These are phyloP conservation scores for Ectobius pallidus DNA, from an alignment of 2,888 invertebrate genomes.

Conservation along the genomic window DNA sequence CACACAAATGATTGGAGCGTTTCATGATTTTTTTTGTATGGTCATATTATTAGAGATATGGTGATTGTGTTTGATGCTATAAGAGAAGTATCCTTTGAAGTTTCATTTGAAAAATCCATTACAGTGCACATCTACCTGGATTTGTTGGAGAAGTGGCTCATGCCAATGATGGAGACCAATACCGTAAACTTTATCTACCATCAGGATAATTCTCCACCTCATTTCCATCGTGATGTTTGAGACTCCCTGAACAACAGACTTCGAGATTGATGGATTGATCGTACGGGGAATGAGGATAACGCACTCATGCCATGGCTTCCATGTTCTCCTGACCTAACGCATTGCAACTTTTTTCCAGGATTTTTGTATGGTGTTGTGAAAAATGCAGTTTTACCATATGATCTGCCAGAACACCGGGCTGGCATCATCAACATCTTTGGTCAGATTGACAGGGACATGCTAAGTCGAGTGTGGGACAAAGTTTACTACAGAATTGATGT, in stretches of 20 bases:
- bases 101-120: too few relatives aligned
- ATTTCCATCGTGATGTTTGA: background rate
- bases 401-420: background rate
- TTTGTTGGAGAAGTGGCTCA: slow-evolving; percentile 41
- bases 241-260: slow-evolving; percentile 3
- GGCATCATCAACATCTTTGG: background rate
- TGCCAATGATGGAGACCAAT: slow-evolving; percentile 37
- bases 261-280: too few relatives aligned
- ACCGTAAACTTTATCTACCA: slow-evolving; percentile 39
- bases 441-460: background rate
- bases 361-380: background rate
- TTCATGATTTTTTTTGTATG: too few relatives aligned
- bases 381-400: background rate
- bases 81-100: too few relatives aligned
- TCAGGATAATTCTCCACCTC: slow-evolving; percentile 36
- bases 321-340: background rate
- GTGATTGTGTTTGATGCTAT: too few relatives aligned
- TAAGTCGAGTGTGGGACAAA: background rate
- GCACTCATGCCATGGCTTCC: too few relatives aligned
- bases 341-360: background rate
- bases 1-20: too few relatives aligned
- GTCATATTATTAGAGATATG: too few relatives aligned
- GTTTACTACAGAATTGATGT: too few relatives aligned
- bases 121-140: slow-evolving; percentile 40
- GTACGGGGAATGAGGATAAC: too few relatives aligned